phyloP scores from a whole-genome alignment of 2,888 invertebrate species.

The Lithophane socia region DNA sequence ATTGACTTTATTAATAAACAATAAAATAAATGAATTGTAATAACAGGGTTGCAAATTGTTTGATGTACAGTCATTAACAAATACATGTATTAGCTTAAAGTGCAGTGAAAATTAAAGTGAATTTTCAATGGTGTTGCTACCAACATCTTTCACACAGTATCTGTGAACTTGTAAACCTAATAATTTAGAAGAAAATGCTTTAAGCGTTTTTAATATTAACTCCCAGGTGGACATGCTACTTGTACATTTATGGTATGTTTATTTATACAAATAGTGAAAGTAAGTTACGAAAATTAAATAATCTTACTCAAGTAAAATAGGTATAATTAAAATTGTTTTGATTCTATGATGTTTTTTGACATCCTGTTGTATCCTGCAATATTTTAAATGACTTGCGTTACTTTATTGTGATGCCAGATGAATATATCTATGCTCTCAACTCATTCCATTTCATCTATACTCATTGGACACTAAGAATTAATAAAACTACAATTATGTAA shows the following conservation, averaged over 20 bases:
- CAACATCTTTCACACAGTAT: background rate
- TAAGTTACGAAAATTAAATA: background rate
- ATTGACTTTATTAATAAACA: background rate
- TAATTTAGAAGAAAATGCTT: background rate
- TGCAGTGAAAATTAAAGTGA: background rate
- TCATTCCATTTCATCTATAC: background rate
- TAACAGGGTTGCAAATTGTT: background rate
- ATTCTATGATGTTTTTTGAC: background rate
- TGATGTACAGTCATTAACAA: background rate
- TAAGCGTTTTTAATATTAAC: background rate
- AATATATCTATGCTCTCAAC: slow-evolving; percentile 2
- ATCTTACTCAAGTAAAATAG: background rate
- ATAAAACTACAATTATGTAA: background rate
- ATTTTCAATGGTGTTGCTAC: background rate
- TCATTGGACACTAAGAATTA: background rate
- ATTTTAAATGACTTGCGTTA: background rate
- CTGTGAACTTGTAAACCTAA: background rate
- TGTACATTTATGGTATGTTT: background rate
- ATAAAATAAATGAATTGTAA: background rate
- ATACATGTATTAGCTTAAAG: background rate
- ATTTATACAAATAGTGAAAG: background rate
- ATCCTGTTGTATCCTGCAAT: background rate
- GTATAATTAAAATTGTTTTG: background rate
- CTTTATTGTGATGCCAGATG: background rate
- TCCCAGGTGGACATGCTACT: background rate